Evolutionary conservation across 2,888 invertebrate species (phyloP).

Genomic region (Phlogophora meticulosa): DNA sequence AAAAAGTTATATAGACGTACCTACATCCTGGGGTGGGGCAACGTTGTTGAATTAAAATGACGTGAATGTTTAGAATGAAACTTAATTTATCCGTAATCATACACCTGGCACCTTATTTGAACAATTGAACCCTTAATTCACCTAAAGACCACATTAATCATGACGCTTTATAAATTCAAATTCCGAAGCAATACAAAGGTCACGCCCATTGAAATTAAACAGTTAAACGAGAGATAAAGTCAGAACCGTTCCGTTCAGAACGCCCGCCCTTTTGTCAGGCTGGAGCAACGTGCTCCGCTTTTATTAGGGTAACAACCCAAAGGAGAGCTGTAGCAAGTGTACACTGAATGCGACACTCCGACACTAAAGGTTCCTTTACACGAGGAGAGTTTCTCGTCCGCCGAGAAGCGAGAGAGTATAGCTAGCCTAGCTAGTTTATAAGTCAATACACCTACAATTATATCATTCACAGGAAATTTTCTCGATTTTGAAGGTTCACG

Average conservation of each 20-base stretch:
- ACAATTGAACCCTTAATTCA: neutral
- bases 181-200: constrained; percentile 25
- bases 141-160: neutral
- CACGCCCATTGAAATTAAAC: constrained; percentile 56
- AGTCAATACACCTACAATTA: no score
- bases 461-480: no score
- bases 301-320: constrained; percentile 69
- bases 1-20: no score
- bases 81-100: no score
- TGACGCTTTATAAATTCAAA: constrained; percentile 31
- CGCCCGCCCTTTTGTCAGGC: constrained; percentile 65
- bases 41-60: no score
- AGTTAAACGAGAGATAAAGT: constrained; percentile 47
- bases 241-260: constrained; percentile 48
- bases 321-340: constrained; percentile 41
- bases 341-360: constrained; percentile 27
- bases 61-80: no score
- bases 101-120: no score
- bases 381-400: neutral
- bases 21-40: no score
- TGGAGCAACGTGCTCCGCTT: constrained; percentile 66
- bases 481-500: no score
- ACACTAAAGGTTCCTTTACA: constrained; percentile 23
- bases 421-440: no score
- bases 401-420: neutral